Conservation (phyloP, 1,140 invertebrate genomes). For the Sipha flava region DNA sequence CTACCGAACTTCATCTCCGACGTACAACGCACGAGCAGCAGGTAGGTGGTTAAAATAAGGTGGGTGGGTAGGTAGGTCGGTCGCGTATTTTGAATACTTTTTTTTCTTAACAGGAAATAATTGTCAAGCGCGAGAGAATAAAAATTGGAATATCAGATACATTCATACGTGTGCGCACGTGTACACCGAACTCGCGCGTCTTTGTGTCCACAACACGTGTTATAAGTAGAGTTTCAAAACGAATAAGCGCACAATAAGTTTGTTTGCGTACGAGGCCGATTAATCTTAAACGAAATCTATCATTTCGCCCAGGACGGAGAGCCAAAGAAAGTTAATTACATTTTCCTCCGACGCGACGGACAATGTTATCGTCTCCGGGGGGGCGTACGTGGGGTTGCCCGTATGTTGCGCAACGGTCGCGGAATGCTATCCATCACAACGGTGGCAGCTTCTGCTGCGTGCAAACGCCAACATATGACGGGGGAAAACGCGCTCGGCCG, state of each 20-base stretch:
- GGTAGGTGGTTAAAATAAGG: no score
- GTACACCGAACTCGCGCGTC: background rate
- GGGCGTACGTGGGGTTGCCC: background rate
- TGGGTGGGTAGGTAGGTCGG: no score
- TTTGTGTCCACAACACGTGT: background rate
- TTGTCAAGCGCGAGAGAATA: no score
- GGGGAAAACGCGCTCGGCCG: no score
- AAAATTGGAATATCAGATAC: background rate
- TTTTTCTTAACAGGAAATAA: no score
- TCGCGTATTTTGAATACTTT: no score
- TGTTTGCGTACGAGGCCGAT: background rate
- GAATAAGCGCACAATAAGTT: background rate
- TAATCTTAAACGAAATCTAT: constrained; percentile 14
- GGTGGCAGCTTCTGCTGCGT: no score
- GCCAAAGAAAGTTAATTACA: background rate
- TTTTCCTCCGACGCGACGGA: background rate
- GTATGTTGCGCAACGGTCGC: background rate
- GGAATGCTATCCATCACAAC: no score
- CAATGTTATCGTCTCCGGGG: no score
- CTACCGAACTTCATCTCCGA: no score
- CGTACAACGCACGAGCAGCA: no score
- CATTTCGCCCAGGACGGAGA: background rate
- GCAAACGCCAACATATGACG: no score
- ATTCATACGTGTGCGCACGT: background rate
- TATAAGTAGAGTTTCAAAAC: background rate